Conservation (phyloP, 1,140 invertebrate genomes). For the Drosophila ficusphila region DNA sequence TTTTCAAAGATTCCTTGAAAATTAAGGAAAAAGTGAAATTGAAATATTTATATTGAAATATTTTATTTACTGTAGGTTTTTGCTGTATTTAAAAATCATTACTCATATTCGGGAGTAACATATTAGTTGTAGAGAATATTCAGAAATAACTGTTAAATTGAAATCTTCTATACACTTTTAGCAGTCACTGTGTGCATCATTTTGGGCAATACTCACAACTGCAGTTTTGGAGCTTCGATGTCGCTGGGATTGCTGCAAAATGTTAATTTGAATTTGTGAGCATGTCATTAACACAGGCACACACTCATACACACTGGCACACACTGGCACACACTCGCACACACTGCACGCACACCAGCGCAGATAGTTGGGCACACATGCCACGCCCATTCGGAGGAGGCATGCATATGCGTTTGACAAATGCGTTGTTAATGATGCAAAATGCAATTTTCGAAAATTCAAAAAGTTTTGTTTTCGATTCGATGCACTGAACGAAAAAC, state of each 20-base stretch:
- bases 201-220: slow-evolving; percentile 40
- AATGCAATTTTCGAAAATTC: slow-evolving; percentile 78
- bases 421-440: slow-evolving; percentile 82
- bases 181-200: slow-evolving; percentile 46
- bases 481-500: slow-evolving; percentile 22
- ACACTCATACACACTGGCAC: slow-evolving; percentile 20
- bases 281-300: slow-evolving; percentile 79
- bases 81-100: too few species aligned
- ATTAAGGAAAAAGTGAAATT: background rate
- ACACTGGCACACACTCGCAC: slow-evolving; percentile 37
- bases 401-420: slow-evolving; percentile 75
- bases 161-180: too few species aligned
- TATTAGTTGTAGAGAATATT: too few species aligned
- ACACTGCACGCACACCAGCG: slow-evolving; percentile 6
- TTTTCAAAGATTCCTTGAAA: background rate
- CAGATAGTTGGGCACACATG: slow-evolving; percentile 33
- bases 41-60: background rate
- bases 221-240: slow-evolving; percentile 43
- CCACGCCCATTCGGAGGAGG: slow-evolving; percentile 48
- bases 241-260: slow-evolving; percentile 76
- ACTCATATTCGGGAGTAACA: too few species aligned
- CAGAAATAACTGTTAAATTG: too few species aligned
- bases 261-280: slow-evolving; percentile 83
- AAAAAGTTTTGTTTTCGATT: slow-evolving; percentile 70
- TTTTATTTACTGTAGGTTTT: too few species aligned